Conservation (phyloP, 35 echinoderm and acorn worm species). For the Heliocidaris tuberculata region DNA sequence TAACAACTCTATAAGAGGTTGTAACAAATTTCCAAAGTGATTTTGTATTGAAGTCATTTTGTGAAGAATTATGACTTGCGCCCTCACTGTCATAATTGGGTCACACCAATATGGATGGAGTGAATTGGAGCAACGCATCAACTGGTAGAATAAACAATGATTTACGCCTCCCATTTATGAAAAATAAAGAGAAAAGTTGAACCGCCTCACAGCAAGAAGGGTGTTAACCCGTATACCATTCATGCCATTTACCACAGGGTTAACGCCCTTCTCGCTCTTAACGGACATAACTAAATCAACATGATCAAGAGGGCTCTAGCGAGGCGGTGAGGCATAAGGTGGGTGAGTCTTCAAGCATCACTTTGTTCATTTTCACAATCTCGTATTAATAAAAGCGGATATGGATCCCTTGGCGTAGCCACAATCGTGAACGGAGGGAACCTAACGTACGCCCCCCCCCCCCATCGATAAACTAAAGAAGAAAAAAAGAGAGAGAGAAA, state of each 20-base stretch:
- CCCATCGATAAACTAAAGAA: no score
- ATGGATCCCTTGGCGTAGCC: neutral
- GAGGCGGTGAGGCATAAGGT: neutral
- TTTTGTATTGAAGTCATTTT: no score
- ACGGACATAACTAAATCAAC: no score
- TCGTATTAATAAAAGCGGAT: neutral
- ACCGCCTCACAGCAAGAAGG: no score
- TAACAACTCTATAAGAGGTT: neutral
- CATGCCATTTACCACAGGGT: no score
- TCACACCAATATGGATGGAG: neutral
- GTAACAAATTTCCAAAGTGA: neutral
- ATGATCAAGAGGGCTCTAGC: no score
- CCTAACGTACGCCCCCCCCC: no score
- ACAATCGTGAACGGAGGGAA: no score
- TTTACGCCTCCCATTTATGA: neutral
- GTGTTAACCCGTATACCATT: no score
- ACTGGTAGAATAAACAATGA: neutral
- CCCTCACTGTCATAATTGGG: neutral
- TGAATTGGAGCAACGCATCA: no score
- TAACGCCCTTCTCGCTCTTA: no score
- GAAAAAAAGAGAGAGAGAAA: no score
- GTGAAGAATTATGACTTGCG: neutral
- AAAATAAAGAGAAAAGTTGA: neutral
- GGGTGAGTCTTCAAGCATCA: neutral
- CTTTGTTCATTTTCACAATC: neutral